Base-by-base conservation (phyloP, 2,888 invertebrate species). In the Hipparchia semele region DNA sequence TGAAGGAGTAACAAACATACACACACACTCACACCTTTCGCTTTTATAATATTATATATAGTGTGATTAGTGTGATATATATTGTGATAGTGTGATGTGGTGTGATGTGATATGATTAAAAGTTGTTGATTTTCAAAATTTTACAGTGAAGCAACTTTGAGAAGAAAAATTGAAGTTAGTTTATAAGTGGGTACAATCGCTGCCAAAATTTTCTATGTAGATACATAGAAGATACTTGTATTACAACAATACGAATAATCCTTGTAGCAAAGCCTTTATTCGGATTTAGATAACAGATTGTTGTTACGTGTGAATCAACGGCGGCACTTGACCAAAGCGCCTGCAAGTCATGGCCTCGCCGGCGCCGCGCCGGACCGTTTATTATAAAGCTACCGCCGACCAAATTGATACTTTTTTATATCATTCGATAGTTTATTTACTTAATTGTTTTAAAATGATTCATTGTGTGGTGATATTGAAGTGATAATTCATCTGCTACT, bases 281-380 rank as follows among this genome's bases (percentile, higher is more conserved):
- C 60, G 65, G 70, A 72, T 73, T 74, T 68, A 68, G 68, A 69
- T 74, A 77, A 65, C 74, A 71, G 71, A 66, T 86, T 86, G 74
- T 76, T 75, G 65, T 76, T 78, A 81, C 80, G 81, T 82, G 83
- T 82, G 81, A 81, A 82, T 75, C 75, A 70, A 70, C 70, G 77
- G 70, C 76, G 78, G 78, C 74, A 64, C 71, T 77, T 74, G 76
- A 74, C 72, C 75, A 76, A 77, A 76, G 80, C 80, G 76, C 77
- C 78, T 86, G 94, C 94, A 92, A 94, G 93, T 94, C 93, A 94
- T 82, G 81, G 88, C 83, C 89, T 80, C 80, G 82, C 83, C 87
- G 87, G 90, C 89, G 87, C 87, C 84, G 65, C 61, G 85, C 80
- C 80, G 80, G 81, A 78, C 87, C 85, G 83, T 86, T 90, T 87